A percentile compares a stretch with the other conserved stretches of the same genome.
Conservation (phyloP, 2,888 invertebrate genomes). For the Apoderus coryli region DNA sequence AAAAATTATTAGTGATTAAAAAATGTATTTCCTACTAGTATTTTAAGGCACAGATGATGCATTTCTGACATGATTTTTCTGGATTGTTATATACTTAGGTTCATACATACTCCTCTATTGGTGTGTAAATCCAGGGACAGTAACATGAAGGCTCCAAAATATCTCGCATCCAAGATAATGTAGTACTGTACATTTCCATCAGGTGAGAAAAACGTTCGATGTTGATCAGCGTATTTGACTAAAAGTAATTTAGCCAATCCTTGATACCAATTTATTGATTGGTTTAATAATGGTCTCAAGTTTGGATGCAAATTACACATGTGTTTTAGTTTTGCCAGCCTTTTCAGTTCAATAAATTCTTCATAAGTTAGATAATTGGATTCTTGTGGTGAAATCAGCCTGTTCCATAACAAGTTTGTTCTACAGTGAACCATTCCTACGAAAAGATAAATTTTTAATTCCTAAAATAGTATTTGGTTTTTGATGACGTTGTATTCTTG, state of each 20-base stretch:
- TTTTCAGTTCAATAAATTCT: constrained; percentile 50
- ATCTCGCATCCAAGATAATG: constrained; percentile 46
- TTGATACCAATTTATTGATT: constrained; percentile 50
- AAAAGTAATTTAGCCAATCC: constrained; percentile 43
- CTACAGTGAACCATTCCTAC: constrained; percentile 48
- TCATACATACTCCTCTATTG: constrained; percentile 40
- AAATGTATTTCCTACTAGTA: too few species aligned
- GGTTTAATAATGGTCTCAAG: constrained; percentile 40
- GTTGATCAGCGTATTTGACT: constrained; percentile 42
- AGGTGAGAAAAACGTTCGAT: constrained; percentile 40
- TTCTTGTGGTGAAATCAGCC: constrained; percentile 39
- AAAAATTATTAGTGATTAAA: too few species aligned
- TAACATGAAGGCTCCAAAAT: constrained; percentile 50
- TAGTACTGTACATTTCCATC: constrained; percentile 46
- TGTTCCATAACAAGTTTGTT: constrained; percentile 55
- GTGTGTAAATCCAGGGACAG: constrained; percentile 43
- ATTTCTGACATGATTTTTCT: too few species aligned
- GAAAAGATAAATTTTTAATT: too few species aligned
- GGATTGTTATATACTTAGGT: too few species aligned
- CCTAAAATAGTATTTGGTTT: too few species aligned
- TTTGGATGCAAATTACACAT: constrained; percentile 43
- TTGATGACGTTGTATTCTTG: too few species aligned
- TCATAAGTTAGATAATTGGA: constrained; percentile 37
- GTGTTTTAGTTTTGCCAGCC: constrained; percentile 41
- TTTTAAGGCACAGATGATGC: too few species aligned